Percentiles rank a stretch among this genome's conserved stretches.
These are phyloP conservation scores for Acronicta alni DNA, from an alignment of 2,888 invertebrate species.

Conservation along the genomic window DNA sequence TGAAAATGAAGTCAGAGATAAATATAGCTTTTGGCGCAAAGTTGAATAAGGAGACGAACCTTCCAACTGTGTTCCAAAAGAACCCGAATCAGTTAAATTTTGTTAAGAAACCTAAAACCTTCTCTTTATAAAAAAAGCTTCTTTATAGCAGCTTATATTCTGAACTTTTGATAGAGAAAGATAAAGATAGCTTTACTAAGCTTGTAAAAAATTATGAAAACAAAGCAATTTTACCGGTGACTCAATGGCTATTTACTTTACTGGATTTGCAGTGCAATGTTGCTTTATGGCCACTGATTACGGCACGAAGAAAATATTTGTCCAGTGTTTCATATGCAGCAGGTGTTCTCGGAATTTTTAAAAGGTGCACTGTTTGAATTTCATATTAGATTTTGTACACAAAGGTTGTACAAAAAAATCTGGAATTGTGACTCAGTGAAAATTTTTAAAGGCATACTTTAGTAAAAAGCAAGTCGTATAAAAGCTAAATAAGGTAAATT, in stretches of 20 bases:
- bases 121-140: no score
- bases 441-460: no score
- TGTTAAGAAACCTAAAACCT: no score
- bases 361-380: conserved; percentile 40
- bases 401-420: conserved; percentile 4
- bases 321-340: conserved; percentile 12
- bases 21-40: conserved; percentile 23
- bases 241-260: conserved; percentile 32
- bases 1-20: conserved; percentile 12
- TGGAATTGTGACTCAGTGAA: not conserved
- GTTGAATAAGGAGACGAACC: conserved; percentile 19
- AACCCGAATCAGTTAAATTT: no score
- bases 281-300: conserved; percentile 30
- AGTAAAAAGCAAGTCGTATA: no score
- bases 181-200: conserved; percentile 25
- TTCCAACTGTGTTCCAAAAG: conserved; percentile 3
- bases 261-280: conserved; percentile 20
- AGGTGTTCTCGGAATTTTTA: conserved; percentile 31
- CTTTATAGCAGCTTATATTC: conserved; percentile 11
- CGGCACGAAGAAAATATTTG: conserved; percentile 46
- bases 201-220: conserved; percentile 30
- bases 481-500: no score
- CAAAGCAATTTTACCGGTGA: conserved; percentile 21
- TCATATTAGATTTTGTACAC: conserved; percentile 13
- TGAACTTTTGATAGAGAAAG: conserved; percentile 3